These are phyloP conservation scores for Leuciscus idus DNA, from an alignment of 2,113 vertebrate genomes.

Conservation along the genomic window DNA sequence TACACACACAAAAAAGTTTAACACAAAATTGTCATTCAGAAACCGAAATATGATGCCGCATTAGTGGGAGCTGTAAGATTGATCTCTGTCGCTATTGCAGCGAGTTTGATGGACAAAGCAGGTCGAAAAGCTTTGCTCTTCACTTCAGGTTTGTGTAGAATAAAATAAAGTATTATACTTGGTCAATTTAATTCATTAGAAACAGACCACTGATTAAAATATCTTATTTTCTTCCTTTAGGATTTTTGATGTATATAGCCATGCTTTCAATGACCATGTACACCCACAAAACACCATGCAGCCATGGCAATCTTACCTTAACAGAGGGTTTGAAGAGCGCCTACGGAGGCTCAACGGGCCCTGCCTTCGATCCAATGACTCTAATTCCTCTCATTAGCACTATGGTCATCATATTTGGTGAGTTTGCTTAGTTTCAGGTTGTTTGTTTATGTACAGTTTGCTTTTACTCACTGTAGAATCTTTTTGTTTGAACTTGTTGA, in stretches of 20 bases:
- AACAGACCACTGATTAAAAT: neutral
- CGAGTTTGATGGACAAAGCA: slow-evolving; percentile 87
- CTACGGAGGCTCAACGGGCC: slow-evolving; percentile 16
- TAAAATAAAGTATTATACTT: neutral
- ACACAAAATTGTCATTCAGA: slow-evolving; percentile 61
- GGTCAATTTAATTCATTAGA: neutral
- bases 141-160: slow-evolving; percentile 76
- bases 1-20: neutral
- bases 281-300: slow-evolving; percentile 59
- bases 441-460: neutral
- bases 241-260: slow-evolving; percentile 83
- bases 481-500: neutral
- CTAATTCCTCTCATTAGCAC: slow-evolving; percentile 86
- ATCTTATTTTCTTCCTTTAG: slow-evolving; percentile 56
- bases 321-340: slow-evolving; percentile 54
- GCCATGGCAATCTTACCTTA: slow-evolving; percentile 49
- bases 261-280: slow-evolving; percentile 84
- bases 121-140: slow-evolving; percentile 91
- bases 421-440: slow-evolving; percentile 47
- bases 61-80: slow-evolving; percentile 86
- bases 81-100: slow-evolving; percentile 80
- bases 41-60: slow-evolving; percentile 80
- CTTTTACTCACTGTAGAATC: neutral
- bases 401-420: slow-evolving; percentile 92
- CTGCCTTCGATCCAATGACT: slow-evolving; percentile 60